phyloP scores from a whole-genome alignment of 2,797 vertebrate genomes.

The Sebastes itinus region DNA sequence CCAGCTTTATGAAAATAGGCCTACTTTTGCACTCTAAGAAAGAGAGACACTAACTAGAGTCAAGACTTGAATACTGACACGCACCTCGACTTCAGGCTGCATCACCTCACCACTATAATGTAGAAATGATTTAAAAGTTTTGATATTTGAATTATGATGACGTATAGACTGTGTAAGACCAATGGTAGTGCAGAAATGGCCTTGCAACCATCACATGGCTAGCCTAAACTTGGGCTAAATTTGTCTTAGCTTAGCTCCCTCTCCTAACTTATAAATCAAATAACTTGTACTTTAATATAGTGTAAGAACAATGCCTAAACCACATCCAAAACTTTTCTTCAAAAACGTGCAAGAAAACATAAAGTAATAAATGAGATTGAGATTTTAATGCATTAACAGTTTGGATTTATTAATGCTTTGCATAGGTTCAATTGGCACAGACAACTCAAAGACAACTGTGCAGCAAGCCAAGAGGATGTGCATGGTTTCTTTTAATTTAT shows the following conservation, averaged over 20 bases:
- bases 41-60: neutral
- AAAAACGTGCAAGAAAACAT: neutral
- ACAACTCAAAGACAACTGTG: neutral
- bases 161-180: neutral
- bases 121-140: neutral
- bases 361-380: too few relatives aligned
- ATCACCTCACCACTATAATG: neutral
- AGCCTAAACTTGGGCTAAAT: neutral
- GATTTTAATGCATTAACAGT: too few relatives aligned
- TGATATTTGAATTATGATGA: neutral
- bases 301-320: neutral
- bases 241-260: neutral
- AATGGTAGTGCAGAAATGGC: neutral
- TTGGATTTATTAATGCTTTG: too few relatives aligned
- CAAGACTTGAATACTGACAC: neutral
- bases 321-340: neutral
- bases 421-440: neutral
- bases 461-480: neutral
- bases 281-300: neutral
- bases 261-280: neutral
- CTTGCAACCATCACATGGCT: neutral
- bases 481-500: neutral
- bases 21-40: neutral
- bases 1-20: conserved; percentile 35
- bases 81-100: neutral